Evolutionary conservation across 2,797 vertebrate species (phyloP), one percentile per base, ranked within the genome.

Genomic region (Aythya fuligula): DNA sequence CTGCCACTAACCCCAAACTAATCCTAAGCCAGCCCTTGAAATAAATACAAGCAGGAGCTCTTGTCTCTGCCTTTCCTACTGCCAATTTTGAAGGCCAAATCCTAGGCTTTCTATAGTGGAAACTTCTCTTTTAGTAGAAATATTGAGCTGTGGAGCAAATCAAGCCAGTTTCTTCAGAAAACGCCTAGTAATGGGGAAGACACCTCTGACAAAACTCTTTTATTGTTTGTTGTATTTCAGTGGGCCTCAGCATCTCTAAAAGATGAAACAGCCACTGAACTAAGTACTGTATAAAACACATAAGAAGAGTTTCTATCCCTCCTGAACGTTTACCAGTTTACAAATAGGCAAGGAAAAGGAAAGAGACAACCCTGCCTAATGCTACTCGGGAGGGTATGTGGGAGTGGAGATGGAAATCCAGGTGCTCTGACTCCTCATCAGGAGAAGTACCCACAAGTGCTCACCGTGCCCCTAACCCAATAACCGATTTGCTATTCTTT

Each of bases 281-380:
- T 25, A 76, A 85, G 32, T 39, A 39, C 10, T 67, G 9, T 20
- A 22, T 69, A 66, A 87, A 87, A 34, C 20, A 43, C 7, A 3
- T 12, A 58, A 30, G 3, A 57, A 72, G 11, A 32, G 4, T 60
- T 86, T 54, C 73, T 53, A 43, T 14, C 13, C 75, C 45, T 73
- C 62, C 85, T 86, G 47, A 65, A 4, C 47, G 45, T 82, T 74
- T 72, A 49, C 54, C 15, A 25, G 15, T 30, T 77, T 72, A 62
- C 54, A 76, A 91, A 75, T 6, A 93, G 24, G 45, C 36, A 64
- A 43, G 56, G 32, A 88, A 90, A 91, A 84, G 39, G 25, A 84
- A 88, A 94, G n/a, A 2, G 2, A 14, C 12, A 43, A 16, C 51
- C 47, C 25, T 79, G 54, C n/a, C 39, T 28, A 22, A 43, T 36